phyloP scores from a whole-genome alignment of 2,113 vertebrate species.

The Periophthalmus modestus region DNA sequence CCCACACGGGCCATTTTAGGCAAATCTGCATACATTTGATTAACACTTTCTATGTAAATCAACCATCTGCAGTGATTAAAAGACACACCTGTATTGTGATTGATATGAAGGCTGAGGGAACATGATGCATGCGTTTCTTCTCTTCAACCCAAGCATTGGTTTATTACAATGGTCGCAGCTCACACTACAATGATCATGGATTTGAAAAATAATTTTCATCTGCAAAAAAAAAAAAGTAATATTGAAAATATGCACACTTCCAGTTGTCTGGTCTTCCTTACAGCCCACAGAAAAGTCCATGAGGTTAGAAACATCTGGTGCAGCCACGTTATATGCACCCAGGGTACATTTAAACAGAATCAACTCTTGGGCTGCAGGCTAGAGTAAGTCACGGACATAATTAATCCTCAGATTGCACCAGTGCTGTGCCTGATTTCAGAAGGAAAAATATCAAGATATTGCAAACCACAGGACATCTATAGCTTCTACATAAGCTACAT shows the following conservation, averaged over 20 bases:
- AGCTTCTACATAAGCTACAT: constrained; percentile 22
- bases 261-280: constrained; percentile 39
- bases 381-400: constrained; percentile 39
- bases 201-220: neutral
- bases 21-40: constrained; percentile 15
- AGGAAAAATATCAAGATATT: constrained; percentile 14
- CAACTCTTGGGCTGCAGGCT: constrained; percentile 50
- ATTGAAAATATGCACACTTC: neutral
- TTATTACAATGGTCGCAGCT: neutral
- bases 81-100: neutral
- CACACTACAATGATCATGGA: neutral
- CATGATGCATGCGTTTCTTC: neutral
- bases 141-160: neutral
- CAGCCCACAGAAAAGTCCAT: constrained; percentile 30
- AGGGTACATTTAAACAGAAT: constrained; percentile 59
- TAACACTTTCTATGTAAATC: constrained; percentile 1
- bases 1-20: neutral
- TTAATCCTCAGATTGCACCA: constrained; percentile 51
- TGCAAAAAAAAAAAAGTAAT: neutral
- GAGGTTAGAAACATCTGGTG: constrained; percentile 64
- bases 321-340: constrained; percentile 42
- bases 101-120: neutral
- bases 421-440: constrained; percentile 12
- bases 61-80: constrained; percentile 7
- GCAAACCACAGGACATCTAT: constrained; percentile 14